Conservation (phyloP, 2,113 vertebrate genomes). For the Patagioenas fasciata region DNA sequence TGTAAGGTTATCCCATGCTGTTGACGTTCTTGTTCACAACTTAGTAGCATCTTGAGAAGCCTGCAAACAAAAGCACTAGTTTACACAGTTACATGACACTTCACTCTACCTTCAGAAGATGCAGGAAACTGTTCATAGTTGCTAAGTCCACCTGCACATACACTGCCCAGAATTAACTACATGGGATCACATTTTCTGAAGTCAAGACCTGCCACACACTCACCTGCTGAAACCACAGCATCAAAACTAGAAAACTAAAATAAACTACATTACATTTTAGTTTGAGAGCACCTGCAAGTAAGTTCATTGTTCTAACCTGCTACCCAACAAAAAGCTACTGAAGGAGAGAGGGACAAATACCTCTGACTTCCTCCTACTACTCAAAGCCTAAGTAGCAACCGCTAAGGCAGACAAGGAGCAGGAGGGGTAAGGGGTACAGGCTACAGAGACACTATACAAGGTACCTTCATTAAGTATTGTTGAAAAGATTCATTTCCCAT, state of each 20-base stretch:
- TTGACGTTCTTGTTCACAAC: not conserved
- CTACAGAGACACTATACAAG: accelerated
- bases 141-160: not conserved
- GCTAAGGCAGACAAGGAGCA: not conserved
- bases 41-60: not conserved
- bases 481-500: not conserved
- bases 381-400: not conserved
- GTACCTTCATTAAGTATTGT: not conserved
- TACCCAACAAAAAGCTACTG: not conserved
- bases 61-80: not conserved
- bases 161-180: not conserved
- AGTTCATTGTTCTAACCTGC: not conserved
- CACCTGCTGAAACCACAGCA: not conserved
- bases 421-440: not conserved
- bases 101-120: not conserved
- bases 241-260: not conserved
- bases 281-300: not conserved
- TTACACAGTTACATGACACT: not conserved
- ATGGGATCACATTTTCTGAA: not conserved
- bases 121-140: not conserved
- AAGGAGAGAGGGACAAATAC: not conserved
- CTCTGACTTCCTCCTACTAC: not conserved
- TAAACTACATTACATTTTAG: not conserved
- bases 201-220: not conserved
- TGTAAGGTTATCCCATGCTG: not conserved